Evolutionary conservation across 2,113 vertebrate species (phyloP).

Genomic region (Thamnaconus septentrionalis): DNA sequence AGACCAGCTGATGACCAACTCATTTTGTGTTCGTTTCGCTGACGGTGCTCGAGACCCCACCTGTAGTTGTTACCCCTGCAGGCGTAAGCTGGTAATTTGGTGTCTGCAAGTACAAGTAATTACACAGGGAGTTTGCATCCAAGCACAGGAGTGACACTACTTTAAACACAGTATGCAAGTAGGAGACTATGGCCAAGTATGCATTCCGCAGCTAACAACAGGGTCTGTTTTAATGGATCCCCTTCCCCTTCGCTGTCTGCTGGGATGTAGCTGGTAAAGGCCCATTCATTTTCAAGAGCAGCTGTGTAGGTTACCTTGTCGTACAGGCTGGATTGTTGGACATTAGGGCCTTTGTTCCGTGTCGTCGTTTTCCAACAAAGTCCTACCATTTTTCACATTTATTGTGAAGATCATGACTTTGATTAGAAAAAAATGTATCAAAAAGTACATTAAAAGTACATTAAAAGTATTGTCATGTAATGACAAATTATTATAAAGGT

Average conservation of each 20-base stretch:
- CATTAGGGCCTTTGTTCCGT: too few species aligned
- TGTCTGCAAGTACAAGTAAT: conserved; percentile 67
- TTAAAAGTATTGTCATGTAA: too few species aligned
- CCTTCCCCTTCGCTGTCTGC: conserved; percentile 16
- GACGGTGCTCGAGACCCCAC: conserved; percentile 30
- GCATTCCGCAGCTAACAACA: conserved; percentile 66
- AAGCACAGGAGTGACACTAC: conserved; percentile 26
- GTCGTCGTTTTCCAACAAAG: too few species aligned
- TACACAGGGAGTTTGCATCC: conserved; percentile 38
- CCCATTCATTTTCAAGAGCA: conserved; percentile 3
- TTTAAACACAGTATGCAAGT: conserved; percentile 51
- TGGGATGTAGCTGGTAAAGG: conserved; percentile 1
- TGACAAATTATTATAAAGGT: too few species aligned
- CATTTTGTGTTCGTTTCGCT: conserved; percentile 11
- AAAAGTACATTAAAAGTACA: too few species aligned
- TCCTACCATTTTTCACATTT: too few species aligned
- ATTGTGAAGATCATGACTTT: too few species aligned
- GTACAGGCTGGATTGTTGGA: not conserved
- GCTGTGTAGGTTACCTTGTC: not conserved
- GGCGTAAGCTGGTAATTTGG: conserved; percentile 65
- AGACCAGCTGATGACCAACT: not conserved
- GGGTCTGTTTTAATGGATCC: conserved; percentile 46
- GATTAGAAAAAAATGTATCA: too few species aligned
- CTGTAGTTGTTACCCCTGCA: conserved; percentile 44
- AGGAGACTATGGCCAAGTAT: conserved; percentile 41